Conservation (phyloP, 2,888 invertebrate species). For the Fragum fragum region DNA sequence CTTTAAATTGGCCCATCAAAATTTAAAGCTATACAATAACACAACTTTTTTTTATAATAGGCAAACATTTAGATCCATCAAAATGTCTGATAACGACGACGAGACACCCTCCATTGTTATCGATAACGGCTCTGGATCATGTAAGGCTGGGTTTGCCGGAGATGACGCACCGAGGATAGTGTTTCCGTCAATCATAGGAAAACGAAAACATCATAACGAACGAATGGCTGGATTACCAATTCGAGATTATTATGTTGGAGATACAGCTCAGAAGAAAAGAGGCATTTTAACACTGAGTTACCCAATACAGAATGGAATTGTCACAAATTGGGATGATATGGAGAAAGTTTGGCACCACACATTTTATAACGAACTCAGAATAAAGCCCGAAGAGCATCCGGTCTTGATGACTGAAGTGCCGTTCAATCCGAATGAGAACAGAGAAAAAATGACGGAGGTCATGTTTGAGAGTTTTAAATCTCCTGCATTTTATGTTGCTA, state of each 20-base stretch:
- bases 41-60: too few relatives aligned
- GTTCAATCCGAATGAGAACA: conserved; percentile 57
- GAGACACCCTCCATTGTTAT: conserved; percentile 9
- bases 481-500: conserved; percentile 79
- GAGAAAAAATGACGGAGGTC: conserved; percentile 65
- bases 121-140: conserved; percentile 19
- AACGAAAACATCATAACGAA: not conserved
- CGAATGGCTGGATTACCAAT: conserved; percentile 13
- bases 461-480: conserved; percentile 72
- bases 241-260: conserved; percentile 13
- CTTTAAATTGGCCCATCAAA: too few relatives aligned
- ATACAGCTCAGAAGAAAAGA: conserved; percentile 19
- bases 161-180: conserved; percentile 47
- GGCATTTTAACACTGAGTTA: conserved; percentile 22
- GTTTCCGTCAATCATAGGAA: conserved; percentile 38
- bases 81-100: not conserved
- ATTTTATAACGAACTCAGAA: conserved; percentile 87
- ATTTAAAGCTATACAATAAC: too few relatives aligned
- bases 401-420: conserved; percentile 51
- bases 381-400: conserved; percentile 97
- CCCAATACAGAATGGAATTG: conserved; percentile 78
- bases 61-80: too few relatives aligned
- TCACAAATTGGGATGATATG: conserved; percentile 35
- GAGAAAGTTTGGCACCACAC: conserved; percentile 31
- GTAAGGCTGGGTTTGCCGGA: conserved; percentile 41